These are phyloP conservation scores for Pedionomus torquatus DNA, from an alignment of 2,113 vertebrate genomes.

Conservation along the genomic window DNA sequence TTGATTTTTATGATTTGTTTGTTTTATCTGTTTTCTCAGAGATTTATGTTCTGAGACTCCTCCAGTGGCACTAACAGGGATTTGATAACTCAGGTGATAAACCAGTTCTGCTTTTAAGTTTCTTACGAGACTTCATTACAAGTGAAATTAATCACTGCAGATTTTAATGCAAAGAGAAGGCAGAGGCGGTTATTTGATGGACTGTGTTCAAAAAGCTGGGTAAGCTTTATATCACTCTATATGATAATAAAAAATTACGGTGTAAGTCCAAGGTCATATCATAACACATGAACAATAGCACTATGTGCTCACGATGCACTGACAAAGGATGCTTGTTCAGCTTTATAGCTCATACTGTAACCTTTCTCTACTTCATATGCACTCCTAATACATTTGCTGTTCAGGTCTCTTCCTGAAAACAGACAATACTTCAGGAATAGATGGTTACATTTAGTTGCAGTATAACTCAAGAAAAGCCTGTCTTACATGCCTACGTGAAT, in stretches of 20 bases:
- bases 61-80: conserved; percentile 38
- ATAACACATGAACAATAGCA: conserved; percentile 58
- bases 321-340: conserved; percentile 42
- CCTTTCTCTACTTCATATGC: not conserved
- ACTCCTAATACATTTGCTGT: not conserved
- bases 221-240: conserved; percentile 74
- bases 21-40: conserved; percentile 44
- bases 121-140: conserved; percentile 74
- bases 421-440: not conserved
- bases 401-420: not conserved
- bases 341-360: conserved; percentile 19
- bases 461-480: not conserved
- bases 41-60: conserved; percentile 65
- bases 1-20: conserved; percentile 62
- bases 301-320: conserved; percentile 30
- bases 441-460: not conserved
- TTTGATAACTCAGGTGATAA: conserved; percentile 66
- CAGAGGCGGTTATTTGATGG: conserved; percentile 56
- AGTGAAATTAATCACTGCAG: conserved; percentile 81
- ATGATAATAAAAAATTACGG: conserved; percentile 79
- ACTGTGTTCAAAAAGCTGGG: conserved; percentile 61
- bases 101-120: conserved; percentile 54
- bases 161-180: conserved; percentile 78
- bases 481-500: not conserved
- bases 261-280: conserved; percentile 70